A percentile compares a stretch with the other conserved stretches of the same genome.
Conservation (phyloP, 1,140 invertebrate genomes). For the Homalodisca vitripennis region DNA sequence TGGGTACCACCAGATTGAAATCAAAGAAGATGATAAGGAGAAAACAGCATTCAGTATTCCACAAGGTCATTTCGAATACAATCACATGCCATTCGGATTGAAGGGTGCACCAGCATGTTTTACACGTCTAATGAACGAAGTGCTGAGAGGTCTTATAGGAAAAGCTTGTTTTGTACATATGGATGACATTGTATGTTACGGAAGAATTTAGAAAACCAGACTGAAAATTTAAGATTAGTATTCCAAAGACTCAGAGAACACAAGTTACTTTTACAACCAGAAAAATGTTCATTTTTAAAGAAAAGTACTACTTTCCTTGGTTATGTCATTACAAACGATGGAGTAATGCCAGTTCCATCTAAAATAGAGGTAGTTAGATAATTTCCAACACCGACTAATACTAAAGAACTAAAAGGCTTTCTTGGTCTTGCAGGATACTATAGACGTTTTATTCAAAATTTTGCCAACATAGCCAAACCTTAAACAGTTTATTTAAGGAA, state of each 20-base stretch:
- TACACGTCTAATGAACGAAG: slow-evolving; percentile 43
- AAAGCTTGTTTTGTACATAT: slow-evolving; percentile 46
- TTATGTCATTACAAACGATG: slow-evolving; percentile 46
- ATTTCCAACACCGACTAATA: slow-evolving; percentile 47
- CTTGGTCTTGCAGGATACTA: too few species aligned
- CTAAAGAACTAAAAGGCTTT: slow-evolving; percentile 49
- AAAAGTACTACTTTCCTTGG: slow-evolving; percentile 50
- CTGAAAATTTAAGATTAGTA: slow-evolving; percentile 42
- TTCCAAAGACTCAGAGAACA: slow-evolving; percentile 45
- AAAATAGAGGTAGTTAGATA: slow-evolving; percentile 47
- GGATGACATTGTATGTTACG: slow-evolving; percentile 50
- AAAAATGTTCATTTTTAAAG: slow-evolving; percentile 51
- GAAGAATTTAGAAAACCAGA: slow-evolving; percentile 44
- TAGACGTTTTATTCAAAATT: slow-evolving; percentile 47
- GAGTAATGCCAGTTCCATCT: slow-evolving; percentile 48
- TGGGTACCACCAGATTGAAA: slow-evolving; percentile 44
- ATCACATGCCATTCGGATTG: slow-evolving; percentile 38
- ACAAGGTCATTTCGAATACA: slow-evolving; percentile 32
- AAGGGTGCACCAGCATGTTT: slow-evolving; percentile 33
- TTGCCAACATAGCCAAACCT: slow-evolving; percentile 45
- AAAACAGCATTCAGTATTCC: slow-evolving; percentile 40
- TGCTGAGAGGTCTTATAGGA: slow-evolving; percentile 44
- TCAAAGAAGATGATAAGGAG: slow-evolving; percentile 28
- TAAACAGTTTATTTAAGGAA: slow-evolving; percentile 46
- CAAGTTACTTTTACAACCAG: slow-evolving; percentile 50